Conservation (phyloP, 2,113 vertebrate species). For the Bagarius yarrelli region DNA sequence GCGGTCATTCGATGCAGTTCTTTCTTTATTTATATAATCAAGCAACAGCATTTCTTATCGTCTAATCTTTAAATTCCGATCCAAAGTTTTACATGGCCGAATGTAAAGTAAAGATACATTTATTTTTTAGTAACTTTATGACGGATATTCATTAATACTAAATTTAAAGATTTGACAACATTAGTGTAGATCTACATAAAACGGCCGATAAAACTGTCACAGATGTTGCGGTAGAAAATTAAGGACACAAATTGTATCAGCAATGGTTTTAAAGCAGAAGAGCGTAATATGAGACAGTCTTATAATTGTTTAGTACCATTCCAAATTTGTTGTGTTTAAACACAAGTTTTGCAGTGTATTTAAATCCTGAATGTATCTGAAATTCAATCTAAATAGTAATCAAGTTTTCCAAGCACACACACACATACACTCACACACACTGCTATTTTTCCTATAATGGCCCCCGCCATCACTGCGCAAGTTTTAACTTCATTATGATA, state of each 20-base stretch:
- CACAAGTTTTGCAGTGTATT: not conserved
- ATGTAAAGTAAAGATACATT: not conserved
- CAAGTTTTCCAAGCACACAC: conserved; percentile 33
- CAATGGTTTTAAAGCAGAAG: not conserved
- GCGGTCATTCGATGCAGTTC: not conserved
- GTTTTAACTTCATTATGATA: conserved; percentile 60
- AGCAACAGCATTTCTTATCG: not conserved
- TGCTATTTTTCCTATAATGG: conserved; percentile 12
- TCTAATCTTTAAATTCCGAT: not conserved
- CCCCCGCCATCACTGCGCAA: conserved; percentile 24
- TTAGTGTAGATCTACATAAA: not conserved
- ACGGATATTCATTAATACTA: not conserved
- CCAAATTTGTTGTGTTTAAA: not conserved
- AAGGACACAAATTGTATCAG: not conserved
- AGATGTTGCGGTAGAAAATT: not conserved
- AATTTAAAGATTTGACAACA: not conserved
- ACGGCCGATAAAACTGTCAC: not conserved
- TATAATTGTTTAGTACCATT: not conserved
- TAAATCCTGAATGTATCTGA: not conserved
- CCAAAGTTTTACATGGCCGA: not conserved
- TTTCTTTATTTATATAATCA: not conserved
- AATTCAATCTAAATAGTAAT: conserved; percentile 23
- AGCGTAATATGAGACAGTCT: not conserved
- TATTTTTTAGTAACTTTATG: not conserved
- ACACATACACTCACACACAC: conserved; percentile 3